Evolutionary conservation across 2,113 vertebrate species (phyloP).

Genomic region (Uria lomvia): DNA sequence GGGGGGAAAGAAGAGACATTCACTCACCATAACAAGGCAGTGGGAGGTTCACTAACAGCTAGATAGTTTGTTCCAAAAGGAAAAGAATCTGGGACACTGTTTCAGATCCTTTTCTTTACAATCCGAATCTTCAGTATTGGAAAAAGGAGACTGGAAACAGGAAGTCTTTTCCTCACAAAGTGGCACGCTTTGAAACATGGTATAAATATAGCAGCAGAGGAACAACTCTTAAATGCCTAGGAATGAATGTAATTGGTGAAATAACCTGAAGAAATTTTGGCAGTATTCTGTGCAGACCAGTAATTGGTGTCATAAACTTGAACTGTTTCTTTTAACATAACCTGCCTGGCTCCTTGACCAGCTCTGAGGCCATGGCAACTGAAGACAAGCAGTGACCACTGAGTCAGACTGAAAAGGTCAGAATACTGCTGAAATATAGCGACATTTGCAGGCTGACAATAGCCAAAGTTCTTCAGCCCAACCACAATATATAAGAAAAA

Average conservation of each 20-base stretch:
- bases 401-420: conserved; percentile 3
- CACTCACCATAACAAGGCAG: neutral
- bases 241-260: conserved; percentile 47
- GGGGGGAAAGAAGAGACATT: neutral
- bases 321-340: neutral
- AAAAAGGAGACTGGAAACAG: neutral
- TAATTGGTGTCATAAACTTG: conserved; percentile 7
- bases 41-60: neutral
- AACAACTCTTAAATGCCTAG: neutral
- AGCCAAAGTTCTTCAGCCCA: neutral
- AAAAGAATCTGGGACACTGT: conserved; percentile 6
- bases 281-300: neutral
- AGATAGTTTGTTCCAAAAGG: conserved; percentile 38
- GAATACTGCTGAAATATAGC: neutral
- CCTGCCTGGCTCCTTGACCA: neutral
- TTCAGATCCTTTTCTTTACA: conserved; percentile 46
- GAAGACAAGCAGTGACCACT: neutral
- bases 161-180: conserved; percentile 38
- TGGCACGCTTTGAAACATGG: conserved; percentile 39
- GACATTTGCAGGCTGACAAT: neutral
- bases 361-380: neutral
- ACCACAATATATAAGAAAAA: neutral
- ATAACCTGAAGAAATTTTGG: conserved; percentile 15
- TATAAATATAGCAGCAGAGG: conserved; percentile 36
- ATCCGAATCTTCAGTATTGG: neutral